These are phyloP conservation scores for Agrotis ipsilon DNA, from an alignment of 2,888 invertebrate genomes.

Conservation along the genomic window DNA sequence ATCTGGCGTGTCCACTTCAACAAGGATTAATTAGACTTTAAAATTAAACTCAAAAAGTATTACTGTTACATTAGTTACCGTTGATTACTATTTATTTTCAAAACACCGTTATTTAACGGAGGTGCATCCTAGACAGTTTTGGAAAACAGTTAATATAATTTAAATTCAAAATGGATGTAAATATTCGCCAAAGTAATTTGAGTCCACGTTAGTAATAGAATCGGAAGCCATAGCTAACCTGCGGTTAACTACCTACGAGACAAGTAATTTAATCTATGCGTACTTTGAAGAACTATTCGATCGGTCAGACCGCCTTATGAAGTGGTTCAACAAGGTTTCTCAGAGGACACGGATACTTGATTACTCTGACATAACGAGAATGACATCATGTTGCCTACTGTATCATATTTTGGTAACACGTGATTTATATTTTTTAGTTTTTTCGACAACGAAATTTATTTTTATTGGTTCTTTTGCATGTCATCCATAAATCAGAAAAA, in stretches of 20 bases:
- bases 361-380: constrained; percentile 35
- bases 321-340: constrained; percentile 34
- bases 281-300: constrained; percentile 31
- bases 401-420: constrained; percentile 10
- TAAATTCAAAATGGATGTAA: constrained; percentile 8
- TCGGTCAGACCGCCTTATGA: constrained; percentile 1
- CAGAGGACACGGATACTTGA: constrained; percentile 32
- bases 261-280: constrained; percentile 44
- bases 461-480: background rate
- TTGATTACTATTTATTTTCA: constrained; percentile 8
- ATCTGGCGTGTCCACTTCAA: constrained; percentile 29
- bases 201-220: constrained; percentile 14
- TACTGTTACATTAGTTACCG: constrained; percentile 30
- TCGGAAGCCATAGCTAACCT: constrained; percentile 35
- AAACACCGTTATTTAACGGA: constrained; percentile 41
- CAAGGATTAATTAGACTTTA: constrained; percentile 49
- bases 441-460: background rate
- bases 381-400: constrained; percentile 38
- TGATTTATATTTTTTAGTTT: constrained; percentile 9
- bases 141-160: constrained; percentile 26
- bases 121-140: constrained; percentile 24
- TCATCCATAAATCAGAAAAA: background rate
- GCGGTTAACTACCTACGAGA: constrained; percentile 38
- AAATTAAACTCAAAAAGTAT: constrained; percentile 19
- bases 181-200: constrained; percentile 29